Evolutionary conservation across 2,113 vertebrate species (phyloP).

Genomic region (Solea solea): DNA sequence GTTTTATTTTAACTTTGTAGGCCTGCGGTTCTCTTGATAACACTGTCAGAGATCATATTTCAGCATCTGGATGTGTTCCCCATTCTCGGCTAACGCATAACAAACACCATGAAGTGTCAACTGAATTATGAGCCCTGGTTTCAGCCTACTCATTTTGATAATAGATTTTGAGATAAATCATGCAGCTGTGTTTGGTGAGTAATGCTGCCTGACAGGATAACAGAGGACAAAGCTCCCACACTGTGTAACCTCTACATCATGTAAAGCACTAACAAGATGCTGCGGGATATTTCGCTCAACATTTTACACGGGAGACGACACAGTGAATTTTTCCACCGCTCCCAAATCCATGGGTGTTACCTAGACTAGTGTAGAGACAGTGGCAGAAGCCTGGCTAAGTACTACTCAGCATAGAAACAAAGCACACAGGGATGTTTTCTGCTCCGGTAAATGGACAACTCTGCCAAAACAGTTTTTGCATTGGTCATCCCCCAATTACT

Average conservation of each 20-base stretch:
- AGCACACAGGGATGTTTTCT: conserved; percentile 35
- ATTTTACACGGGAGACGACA: conserved; percentile 44
- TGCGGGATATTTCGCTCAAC: conserved; percentile 45
- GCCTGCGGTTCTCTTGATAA: conserved; percentile 66
- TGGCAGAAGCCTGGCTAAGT: conserved; percentile 23
- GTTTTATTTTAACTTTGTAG: conserved; percentile 58
- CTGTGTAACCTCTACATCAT: conserved; percentile 46
- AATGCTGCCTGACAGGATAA: conserved; percentile 46
- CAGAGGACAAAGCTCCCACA: conserved; percentile 48
- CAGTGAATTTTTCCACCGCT: conserved; percentile 51
- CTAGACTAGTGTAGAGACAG: conserved; percentile 17
- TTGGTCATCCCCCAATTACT: conserved; percentile 77
- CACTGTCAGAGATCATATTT: conserved; percentile 66
- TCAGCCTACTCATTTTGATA: conserved; percentile 73
- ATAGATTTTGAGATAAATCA: conserved; percentile 72
- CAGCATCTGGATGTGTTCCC: conserved; percentile 44
- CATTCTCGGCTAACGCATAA: conserved; percentile 53
- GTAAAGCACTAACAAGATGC: conserved; percentile 50
- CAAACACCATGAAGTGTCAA: conserved; percentile 59
- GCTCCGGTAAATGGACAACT: conserved; percentile 56
- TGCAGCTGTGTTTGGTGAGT: conserved; percentile 54
- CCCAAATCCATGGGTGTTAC: conserved; percentile 56
- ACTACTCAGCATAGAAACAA: conserved; percentile 51
- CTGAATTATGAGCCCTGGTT: conserved; percentile 69
- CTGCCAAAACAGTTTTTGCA: conserved; percentile 60